Conservation (phyloP, 2,888 invertebrate genomes). For the Ennomos erosarius region DNA sequence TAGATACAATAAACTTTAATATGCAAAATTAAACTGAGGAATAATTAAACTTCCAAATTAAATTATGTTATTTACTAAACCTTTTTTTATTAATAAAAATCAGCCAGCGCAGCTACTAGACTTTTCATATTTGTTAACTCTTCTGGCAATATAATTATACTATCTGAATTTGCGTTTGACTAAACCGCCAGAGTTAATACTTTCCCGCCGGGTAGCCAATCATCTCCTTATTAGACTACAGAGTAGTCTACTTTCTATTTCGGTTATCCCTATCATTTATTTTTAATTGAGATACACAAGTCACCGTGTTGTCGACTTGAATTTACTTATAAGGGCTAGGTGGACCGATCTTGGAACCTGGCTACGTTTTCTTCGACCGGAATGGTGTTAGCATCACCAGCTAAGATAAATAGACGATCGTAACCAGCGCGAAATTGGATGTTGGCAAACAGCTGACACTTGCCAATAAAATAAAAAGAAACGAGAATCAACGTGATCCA, state of each 20-base stretch:
- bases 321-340: conserved; percentile 36
- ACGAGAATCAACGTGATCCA: conserved; percentile 60
- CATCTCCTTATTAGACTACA: conserved; percentile 32
- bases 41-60: no score
- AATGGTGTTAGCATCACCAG: conserved; percentile 28
- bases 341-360: conserved; percentile 34
- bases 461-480: conserved; percentile 60
- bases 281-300: conserved; percentile 40
- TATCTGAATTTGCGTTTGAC: conserved; percentile 25
- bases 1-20: no score
- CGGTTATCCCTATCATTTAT: conserved; percentile 36
- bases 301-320: conserved; percentile 33
- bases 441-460: conserved; percentile 67
- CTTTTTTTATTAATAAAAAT: no score
- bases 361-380: conserved; percentile 29
- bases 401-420: conserved; percentile 52
- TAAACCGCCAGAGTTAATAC: conserved; percentile 17
- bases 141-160: conserved; percentile 12
- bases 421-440: conserved; percentile 54
- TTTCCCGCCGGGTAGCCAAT: conserved; percentile 23
- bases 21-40: no score
- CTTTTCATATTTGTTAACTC: neutral
- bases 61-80: no score
- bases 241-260: conserved; percentile 34
- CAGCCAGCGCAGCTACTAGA: no score